Percentiles rank a stretch among this genome's conserved stretches.
Evolutionary conservation across 2,113 vertebrate species (phyloP).

Genomic region (Channa argus): DNA sequence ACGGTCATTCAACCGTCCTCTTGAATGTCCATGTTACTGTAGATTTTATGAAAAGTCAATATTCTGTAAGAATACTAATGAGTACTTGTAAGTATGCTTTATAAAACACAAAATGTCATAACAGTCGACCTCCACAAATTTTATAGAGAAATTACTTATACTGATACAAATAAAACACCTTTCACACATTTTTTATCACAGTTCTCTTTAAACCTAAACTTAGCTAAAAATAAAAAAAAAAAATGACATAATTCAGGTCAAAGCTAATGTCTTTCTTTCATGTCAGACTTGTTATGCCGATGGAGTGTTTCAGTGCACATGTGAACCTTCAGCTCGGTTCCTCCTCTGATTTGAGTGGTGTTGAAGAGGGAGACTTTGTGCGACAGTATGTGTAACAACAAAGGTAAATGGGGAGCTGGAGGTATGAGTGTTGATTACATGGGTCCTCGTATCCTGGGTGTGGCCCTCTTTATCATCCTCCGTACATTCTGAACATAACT

Average conservation of each 20-base stretch:
- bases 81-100: too few species aligned
- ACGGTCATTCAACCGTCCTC: not conserved
- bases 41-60: not conserved
- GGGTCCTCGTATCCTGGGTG: slow-evolving; percentile 50
- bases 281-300: too few species aligned
- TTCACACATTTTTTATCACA: too few species aligned
- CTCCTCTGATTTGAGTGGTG: slow-evolving; percentile 35
- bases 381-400: slow-evolving; percentile 19
- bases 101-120: too few species aligned
- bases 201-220: too few species aligned
- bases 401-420: slow-evolving; percentile 34
- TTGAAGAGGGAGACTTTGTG: slow-evolving; percentile 2
- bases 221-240: too few species aligned
- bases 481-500: slow-evolving; percentile 44
- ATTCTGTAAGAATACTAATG: not conserved
- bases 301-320: slow-evolving; percentile 7
- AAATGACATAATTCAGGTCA: too few species aligned
- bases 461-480: slow-evolving; percentile 53
- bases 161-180: too few species aligned
- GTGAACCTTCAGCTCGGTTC: slow-evolving; percentile 77
- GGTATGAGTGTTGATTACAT: slow-evolving; percentile 62
- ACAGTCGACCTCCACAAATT: too few species aligned
- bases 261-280: too few species aligned
- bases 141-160: too few species aligned
- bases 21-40: not conserved